phyloP scores from a whole-genome alignment of 2,113 vertebrate species.

The Podilymbus podiceps region DNA sequence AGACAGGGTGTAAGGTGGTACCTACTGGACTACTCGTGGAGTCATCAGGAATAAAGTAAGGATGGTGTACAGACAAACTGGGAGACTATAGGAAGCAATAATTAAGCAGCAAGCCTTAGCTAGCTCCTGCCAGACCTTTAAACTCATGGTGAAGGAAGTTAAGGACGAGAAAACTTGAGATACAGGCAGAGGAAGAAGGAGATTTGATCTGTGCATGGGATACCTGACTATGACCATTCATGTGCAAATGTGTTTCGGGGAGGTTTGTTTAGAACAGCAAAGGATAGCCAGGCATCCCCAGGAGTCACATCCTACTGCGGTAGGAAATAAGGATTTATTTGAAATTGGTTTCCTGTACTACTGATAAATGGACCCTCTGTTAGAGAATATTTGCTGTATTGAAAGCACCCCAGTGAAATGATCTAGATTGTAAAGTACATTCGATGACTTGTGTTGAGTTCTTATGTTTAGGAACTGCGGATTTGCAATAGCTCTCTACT shows the following conservation, averaged over 20 bases:
- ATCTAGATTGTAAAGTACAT: not conserved
- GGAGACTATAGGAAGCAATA: not conserved
- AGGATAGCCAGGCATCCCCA: not conserved
- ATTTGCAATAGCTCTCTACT: not conserved
- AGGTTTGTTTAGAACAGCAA: not conserved
- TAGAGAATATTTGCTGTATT: not conserved
- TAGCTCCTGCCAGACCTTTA: not conserved
- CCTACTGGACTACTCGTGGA: not conserved
- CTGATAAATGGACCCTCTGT: not conserved
- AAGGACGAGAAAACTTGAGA: not conserved
- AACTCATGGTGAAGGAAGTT: not conserved
- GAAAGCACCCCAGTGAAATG: not conserved
- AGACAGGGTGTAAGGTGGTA: not conserved
- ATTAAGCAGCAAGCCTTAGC: not conserved
- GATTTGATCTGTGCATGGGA: not conserved
- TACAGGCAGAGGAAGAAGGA: not conserved
- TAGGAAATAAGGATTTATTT: not conserved
- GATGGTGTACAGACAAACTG: not conserved
- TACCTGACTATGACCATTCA: not conserved
- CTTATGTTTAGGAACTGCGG: not conserved
- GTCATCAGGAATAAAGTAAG: not conserved
- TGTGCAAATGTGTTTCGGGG: not conserved
- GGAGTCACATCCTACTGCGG: not conserved
- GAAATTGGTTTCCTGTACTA: not conserved
- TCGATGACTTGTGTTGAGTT: not conserved